Evolutionary conservation across 2,888 invertebrate genomes (phyloP), one percentile per base, ranked within the genome.

Genomic region (Mactromeris polynyma): DNA sequence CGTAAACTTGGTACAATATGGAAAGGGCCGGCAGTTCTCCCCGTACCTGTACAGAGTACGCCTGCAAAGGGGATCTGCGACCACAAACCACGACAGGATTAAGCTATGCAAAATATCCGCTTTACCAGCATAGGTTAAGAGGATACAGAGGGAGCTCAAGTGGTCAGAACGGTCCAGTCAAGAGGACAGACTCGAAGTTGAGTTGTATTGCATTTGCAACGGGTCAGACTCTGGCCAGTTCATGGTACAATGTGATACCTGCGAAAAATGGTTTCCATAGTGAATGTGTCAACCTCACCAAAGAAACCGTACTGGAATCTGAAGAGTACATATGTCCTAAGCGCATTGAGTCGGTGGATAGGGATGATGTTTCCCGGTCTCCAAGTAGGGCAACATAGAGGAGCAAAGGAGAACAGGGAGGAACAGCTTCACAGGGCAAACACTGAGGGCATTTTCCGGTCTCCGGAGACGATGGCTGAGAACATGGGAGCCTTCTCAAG

Each of bases 221-320:
- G 42, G 42, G 38, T 54, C 86, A 73, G 73, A 77, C n/a, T 4
- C 42, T 38, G 82, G 58, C n/a, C 54, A 54, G 81, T 86, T 86
- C n/a, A 81, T 86, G 86, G 58, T 86, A 7, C 46, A 64, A 9
- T 85, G 80, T 54, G 85, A 80, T 80, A 26, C 19, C 40, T 85
- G 85, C 26, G 42, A 85, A 36, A 79, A 79, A 26, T 85, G 79
- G 79, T 85, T 79, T 26, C n/a, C 85, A 85, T 79, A 79, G 58
- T 2, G 58, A 79, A 36, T 85, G 85, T 78, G 85, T 85, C 6
- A 58, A 85, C 38, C 19, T 85, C 1, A 54, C 79, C 9, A 46
- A 80, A 33, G 40, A 80, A 17, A 69, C 80, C 26, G 42, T 58
- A n/a, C 6, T 40, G 33, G 77, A 77, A 51, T 4, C 31, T 31